These are phyloP conservation scores for Protobothrops flavoviridis DNA, from an alignment of 2,113 vertebrate genomes.

Conservation along the genomic window DNA sequence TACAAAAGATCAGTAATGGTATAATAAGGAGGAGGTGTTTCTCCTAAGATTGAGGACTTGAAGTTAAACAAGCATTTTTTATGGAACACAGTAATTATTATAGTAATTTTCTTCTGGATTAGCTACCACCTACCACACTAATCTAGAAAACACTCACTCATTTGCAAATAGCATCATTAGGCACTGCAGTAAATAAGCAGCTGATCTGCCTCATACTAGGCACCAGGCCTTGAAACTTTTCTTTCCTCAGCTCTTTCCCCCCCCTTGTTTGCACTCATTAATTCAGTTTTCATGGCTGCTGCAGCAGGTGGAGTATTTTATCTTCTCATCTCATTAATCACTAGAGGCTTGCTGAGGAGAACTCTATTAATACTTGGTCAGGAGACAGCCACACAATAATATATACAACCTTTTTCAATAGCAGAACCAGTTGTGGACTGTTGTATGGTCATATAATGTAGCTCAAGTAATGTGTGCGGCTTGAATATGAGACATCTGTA, in stretches of 20 bases:
- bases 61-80: slow-evolving; percentile 43
- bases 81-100: slow-evolving; percentile 50
- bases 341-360: slow-evolving; percentile 61
- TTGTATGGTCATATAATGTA: slow-evolving; percentile 46
- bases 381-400: slow-evolving; percentile 58
- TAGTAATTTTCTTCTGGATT: slow-evolving; percentile 57
- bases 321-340: slow-evolving; percentile 75
- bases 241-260: neutral
- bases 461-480: slow-evolving; percentile 45
- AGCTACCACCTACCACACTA: slow-evolving; percentile 49
- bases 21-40: slow-evolving; percentile 45
- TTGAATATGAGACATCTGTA: slow-evolving; percentile 36
- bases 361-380: slow-evolving; percentile 68
- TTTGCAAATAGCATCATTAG: slow-evolving; percentile 58
- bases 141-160: slow-evolving; percentile 55
- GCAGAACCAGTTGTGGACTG: slow-evolving; percentile 53
- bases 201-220: slow-evolving; percentile 48
- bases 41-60: slow-evolving; percentile 39
- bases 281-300: slow-evolving; percentile 64
- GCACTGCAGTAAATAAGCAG: slow-evolving; percentile 53
- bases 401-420: slow-evolving; percentile 53
- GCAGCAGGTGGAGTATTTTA: slow-evolving; percentile 69
- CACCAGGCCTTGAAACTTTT: slow-evolving; percentile 40
- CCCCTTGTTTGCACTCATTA: slow-evolving; percentile 57
- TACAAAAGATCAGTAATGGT: slow-evolving; percentile 35